These are phyloP conservation scores for Diuraphis noxia DNA, from an alignment of 1,140 invertebrate species.

Conservation along the genomic window DNA sequence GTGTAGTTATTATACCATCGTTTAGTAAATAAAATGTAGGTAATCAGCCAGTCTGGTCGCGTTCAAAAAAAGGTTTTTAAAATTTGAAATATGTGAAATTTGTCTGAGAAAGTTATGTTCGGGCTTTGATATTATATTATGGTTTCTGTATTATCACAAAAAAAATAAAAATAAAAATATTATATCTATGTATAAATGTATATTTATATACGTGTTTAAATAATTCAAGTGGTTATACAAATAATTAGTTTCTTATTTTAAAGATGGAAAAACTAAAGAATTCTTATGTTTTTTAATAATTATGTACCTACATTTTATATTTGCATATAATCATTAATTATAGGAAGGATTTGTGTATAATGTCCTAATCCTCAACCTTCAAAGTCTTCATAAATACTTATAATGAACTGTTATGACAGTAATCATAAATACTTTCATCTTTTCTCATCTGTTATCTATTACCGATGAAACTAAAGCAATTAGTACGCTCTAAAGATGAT, in stretches of 20 bases:
- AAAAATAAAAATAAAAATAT: neutral
- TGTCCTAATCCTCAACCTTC: neutral
- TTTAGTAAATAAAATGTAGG: neutral
- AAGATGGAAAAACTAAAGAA: neutral
- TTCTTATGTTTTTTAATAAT: too few relatives aligned
- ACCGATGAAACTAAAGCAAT: neutral
- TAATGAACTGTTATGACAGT: neutral
- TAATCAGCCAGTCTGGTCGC: neutral
- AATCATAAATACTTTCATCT: neutral
- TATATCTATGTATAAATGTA: too few relatives aligned
- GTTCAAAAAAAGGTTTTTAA: neutral
- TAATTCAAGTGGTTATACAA: neutral
- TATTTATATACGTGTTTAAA: neutral
- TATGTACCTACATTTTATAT: too few relatives aligned
- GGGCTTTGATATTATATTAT: neutral
- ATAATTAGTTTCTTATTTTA: neutral
- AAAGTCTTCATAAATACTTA: neutral
- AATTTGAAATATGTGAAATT: neutral
- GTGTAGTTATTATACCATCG: neutral
- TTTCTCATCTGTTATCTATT: neutral
- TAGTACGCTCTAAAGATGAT: neutral
- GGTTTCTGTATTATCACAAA: neutral
- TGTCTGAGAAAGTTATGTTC: neutral
- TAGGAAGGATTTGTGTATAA: neutral
- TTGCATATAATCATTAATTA: neutral